Evolutionary conservation across 2,797 vertebrate genomes (phyloP).

Genomic region (Philypnodon macrostomus): DNA sequence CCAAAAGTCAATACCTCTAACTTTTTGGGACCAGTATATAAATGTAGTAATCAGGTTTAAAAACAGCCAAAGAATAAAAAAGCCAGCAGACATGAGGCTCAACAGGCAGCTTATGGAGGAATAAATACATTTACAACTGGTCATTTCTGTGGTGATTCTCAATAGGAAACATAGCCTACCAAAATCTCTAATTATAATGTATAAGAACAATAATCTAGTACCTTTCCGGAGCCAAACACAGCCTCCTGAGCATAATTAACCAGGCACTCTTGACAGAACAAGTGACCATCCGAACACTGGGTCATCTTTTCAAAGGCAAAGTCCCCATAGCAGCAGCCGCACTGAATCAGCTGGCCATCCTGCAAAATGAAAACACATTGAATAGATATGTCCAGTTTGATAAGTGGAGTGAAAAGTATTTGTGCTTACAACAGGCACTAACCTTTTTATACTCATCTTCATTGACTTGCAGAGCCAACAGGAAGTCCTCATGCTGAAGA

Average conservation of each 20-base stretch:
- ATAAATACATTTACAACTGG: no score
- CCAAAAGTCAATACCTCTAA: no score
- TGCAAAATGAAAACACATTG: constrained; percentile 46
- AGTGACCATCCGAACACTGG: constrained; percentile 93
- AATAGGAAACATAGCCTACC: no score
- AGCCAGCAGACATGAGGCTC: no score
- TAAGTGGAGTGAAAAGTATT: no score
- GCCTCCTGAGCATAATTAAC: constrained; percentile 97
- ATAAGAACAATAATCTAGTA: constrained; percentile 58
- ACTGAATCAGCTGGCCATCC: constrained; percentile 97
- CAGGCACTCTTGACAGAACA: constrained; percentile 98
- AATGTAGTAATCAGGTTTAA: no score
- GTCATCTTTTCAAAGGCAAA: constrained; percentile 97
- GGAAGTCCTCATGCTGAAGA: constrained; percentile 91
- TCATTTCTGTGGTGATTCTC: no score
- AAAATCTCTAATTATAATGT: no score
- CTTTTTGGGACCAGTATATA: no score
- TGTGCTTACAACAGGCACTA: no score
- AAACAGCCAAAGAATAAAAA: no score
- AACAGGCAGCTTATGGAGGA: no score
- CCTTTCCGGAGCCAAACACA: constrained; percentile 93
- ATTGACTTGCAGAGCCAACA: constrained; percentile 94
- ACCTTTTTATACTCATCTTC: constrained; percentile 97
- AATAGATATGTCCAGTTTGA: background rate
- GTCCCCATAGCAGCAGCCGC: constrained; percentile 93